Evolutionary conservation across 1,140 invertebrate genomes (phyloP).

Genomic region (Cardiocondyla obscurior): DNA sequence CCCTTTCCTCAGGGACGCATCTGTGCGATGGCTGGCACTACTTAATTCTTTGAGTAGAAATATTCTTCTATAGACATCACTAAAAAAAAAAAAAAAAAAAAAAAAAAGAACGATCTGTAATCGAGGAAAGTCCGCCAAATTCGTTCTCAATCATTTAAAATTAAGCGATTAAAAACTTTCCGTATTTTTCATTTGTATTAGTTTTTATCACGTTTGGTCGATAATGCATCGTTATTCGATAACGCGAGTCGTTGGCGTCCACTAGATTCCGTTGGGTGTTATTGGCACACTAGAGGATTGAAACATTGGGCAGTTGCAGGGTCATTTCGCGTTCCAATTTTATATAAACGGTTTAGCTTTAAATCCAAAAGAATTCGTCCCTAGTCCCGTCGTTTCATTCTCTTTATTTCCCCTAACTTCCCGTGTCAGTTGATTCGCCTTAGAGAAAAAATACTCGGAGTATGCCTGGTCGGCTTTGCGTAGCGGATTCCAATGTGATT

Average conservation of each 20-base stretch:
- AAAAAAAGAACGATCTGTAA: too few relatives aligned
- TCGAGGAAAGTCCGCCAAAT: not conserved
- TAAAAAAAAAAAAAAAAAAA: too few relatives aligned
- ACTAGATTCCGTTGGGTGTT: slow-evolving; percentile 6
- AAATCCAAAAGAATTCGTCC: not conserved
- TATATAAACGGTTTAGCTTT: not conserved
- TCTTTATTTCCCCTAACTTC: slow-evolving; percentile 1
- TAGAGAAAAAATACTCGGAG: not conserved
- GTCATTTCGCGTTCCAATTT: not conserved
- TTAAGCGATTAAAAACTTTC: not conserved
- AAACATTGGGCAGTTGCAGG: not conserved
- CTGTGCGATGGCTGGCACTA: not conserved
- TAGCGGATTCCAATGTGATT: slow-evolving; percentile 42
- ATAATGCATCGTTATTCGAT: slow-evolving; percentile 7
- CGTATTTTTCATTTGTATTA: slow-evolving; percentile 3
- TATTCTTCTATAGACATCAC: not conserved
- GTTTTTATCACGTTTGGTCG: not conserved
- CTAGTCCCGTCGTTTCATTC: not conserved
- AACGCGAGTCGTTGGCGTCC: not conserved
- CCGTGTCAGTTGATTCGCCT: slow-evolving; percentile 25
- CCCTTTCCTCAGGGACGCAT: slow-evolving; percentile 18
- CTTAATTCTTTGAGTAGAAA: slow-evolving; percentile 2
- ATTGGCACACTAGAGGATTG: not conserved
- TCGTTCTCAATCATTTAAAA: not conserved
- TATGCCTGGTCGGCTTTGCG: not conserved